Evolutionary conservation across 2,888 invertebrate genomes (phyloP).

Genomic region (Mimas tiliae): DNA sequence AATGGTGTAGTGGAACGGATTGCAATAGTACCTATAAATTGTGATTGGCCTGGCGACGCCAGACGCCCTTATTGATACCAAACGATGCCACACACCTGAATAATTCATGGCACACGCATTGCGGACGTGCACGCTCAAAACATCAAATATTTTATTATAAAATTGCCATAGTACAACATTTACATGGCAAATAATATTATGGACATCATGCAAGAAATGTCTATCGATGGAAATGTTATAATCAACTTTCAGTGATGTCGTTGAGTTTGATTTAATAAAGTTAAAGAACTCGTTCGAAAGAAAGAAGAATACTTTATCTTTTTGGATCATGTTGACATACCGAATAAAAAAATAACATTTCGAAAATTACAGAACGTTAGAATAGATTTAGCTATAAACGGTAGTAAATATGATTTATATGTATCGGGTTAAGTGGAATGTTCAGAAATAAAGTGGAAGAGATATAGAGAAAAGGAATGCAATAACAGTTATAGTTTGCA

Average conservation of each 20-base stretch:
- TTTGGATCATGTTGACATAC: too few species aligned
- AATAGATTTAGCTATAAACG: background rate
- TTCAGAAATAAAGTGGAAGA: background rate
- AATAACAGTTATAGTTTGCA: conserved; percentile 8
- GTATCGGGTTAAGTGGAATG: background rate
- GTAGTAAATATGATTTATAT: background rate
- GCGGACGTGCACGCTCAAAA: conserved; percentile 32
- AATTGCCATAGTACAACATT: conserved; percentile 2
- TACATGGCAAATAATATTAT: conserved; percentile 3
- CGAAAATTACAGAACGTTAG: background rate
- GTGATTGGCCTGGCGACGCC: conserved; percentile 31
- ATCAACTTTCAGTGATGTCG: background rate
- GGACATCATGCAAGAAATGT: background rate
- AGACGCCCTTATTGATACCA: conserved; percentile 35
- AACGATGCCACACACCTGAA: conserved; percentile 37
- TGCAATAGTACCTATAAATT: conserved; percentile 38
- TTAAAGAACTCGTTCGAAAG: background rate
- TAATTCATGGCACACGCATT: conserved; percentile 37
- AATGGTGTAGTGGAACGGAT: conserved; percentile 38
- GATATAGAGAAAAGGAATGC: background rate
- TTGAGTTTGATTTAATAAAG: background rate
- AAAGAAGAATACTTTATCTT: background rate
- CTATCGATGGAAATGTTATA: background rate
- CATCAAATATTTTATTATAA: conserved; percentile 19
- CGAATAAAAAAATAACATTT: background rate